Percentiles rank a stretch among this genome's conserved stretches.
phyloP scores from a whole-genome alignment of 2,888 invertebrate genomes.

The Lacanobia oleracea region DNA sequence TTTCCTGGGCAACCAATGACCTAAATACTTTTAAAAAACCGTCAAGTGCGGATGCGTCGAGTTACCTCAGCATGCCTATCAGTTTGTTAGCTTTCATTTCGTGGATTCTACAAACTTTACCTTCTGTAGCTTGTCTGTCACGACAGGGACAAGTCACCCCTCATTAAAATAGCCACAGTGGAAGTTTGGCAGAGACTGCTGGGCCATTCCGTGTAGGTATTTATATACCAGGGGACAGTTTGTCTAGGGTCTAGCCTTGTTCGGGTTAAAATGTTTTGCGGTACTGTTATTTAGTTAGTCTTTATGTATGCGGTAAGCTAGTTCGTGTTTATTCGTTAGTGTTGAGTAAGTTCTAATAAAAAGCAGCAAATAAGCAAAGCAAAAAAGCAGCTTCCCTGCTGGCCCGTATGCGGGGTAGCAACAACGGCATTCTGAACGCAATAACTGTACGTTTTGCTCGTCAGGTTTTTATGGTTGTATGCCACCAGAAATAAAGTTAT shows the following conservation, averaged over 20 bases:
- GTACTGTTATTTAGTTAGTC: constrained; percentile 1
- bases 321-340: background rate
- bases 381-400: no score
- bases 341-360: background rate
- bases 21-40: no score
- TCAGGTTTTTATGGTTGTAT: no score
- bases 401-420: no score
- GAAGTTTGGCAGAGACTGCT: constrained; percentile 39
- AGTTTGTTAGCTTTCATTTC: background rate
- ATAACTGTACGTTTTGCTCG: no score
- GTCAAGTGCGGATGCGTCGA: no score
- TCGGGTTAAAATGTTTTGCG: constrained; percentile 3
- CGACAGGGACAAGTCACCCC: constrained; percentile 8
- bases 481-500: no score
- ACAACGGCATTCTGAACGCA: no score
- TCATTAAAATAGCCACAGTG: constrained; percentile 58
- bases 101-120: background rate
- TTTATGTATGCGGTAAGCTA: background rate
- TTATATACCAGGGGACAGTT: constrained; percentile 21
- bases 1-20: no score
- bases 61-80: no score
- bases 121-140: background rate
- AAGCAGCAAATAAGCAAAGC: no score
- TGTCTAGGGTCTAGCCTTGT: constrained; percentile 8
- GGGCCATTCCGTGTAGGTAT: constrained; percentile 20